Evolutionary conservation across 2,113 vertebrate species (phyloP).

Genomic region (Oxyura jamaicensis): DNA sequence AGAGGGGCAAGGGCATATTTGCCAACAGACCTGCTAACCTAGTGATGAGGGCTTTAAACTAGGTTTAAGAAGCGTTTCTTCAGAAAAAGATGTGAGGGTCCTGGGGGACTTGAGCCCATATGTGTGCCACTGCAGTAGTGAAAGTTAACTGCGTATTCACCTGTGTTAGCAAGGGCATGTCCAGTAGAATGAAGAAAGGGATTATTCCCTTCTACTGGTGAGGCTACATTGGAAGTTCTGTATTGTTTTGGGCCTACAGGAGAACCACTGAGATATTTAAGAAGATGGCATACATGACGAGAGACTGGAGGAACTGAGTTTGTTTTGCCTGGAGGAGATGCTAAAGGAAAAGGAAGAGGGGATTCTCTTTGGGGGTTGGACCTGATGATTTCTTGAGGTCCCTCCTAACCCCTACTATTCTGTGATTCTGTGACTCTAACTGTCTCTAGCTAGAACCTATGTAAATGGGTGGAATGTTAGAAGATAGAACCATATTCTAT

Average conservation of each 20-base stretch:
- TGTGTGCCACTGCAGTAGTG: neutral
- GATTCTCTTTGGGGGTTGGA: neutral
- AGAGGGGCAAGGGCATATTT: neutral
- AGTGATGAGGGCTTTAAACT: neutral
- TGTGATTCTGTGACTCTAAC: neutral
- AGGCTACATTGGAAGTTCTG: neutral
- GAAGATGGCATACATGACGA: neutral
- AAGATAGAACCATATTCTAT: neutral
- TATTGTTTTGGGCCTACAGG: neutral
- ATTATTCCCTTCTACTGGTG: neutral
- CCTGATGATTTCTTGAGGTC: no score
- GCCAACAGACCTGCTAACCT: neutral
- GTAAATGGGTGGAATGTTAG: neutral
- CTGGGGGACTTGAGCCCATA: neutral
- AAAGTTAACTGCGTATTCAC: neutral
- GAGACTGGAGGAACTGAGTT: neutral
- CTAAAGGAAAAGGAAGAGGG: neutral
- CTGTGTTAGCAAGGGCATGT: neutral
- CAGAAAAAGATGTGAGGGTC: neutral
- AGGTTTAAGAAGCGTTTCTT: neutral
- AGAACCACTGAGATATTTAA: neutral
- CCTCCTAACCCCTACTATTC: no score
- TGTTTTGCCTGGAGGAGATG: neutral
- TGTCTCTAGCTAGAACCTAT: neutral
- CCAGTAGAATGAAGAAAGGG: neutral